Base-by-base conservation (phyloP, 2,113 vertebrate species). In the Megalops atlanticus region DNA sequence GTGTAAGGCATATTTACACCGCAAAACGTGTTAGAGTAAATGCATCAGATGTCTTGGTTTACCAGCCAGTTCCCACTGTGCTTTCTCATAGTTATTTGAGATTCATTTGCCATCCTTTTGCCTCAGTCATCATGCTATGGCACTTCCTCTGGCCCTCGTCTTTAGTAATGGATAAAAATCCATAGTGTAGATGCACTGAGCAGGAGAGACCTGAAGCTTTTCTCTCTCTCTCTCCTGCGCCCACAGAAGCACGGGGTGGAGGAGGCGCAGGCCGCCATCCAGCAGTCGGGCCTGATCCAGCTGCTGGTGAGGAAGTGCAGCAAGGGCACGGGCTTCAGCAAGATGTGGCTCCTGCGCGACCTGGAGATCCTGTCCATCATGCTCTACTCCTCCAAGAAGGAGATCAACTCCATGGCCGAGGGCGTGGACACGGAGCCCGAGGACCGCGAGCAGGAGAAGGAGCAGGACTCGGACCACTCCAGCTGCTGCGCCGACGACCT, bases 281-380 rank as follows among this genome's bases (percentile, higher is more conserved):
- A 97, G 73, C 92, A 94, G 84, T 95, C 95, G 0, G 97, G 95
- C 31, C 92, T 99, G 77, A 95, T 96, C 41, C 97, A 97, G 87
- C 92, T 99, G 76, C 92, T 99, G 35, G 97, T 99, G 86, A 96
- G 96, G 86, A 99, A 97, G 87, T 98, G 98, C 88, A 98, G 97
- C 89, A 99, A 98, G 89, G 98, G 98, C 15, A 99, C 98, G 0
- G 98, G 98, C 82, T 99, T 99, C 90, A 99, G 96, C 86, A 99
- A 99, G 88, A 97, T 97, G 18, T 99, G 98, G 98, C 93, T 99
- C 52, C 95, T 99, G 69, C 91, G 97, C 24, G 98, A 99, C 89
- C 88, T 99, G 45, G 98, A 99, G 95, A 97, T 98, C 83, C 93
- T 99, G 76, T 99, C 97, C 74, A 96, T 99, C 89, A 97, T 99